phyloP scores from a whole-genome alignment of 2,888 invertebrate genomes.

The Apocheima hispidaria region DNA sequence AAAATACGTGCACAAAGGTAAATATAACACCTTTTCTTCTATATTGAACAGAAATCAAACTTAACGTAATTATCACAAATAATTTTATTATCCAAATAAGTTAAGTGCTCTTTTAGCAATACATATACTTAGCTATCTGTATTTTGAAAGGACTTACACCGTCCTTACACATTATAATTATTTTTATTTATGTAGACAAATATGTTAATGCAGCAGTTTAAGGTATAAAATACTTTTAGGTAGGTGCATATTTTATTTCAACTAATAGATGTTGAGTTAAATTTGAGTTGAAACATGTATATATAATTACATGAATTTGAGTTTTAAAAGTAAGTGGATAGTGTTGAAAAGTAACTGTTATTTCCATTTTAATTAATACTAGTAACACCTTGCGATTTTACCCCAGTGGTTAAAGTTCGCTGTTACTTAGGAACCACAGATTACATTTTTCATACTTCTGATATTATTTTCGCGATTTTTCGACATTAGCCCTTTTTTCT shows the following conservation, averaged over 20 bases:
- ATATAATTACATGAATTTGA: too few relatives aligned
- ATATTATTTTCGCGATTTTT: too few relatives aligned
- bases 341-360: background rate
- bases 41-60: conserved; percentile 28
- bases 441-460: too few relatives aligned
- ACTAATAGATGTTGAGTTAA: background rate
- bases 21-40: conserved; percentile 56
- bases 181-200: background rate
- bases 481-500: too few relatives aligned
- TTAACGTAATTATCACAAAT: background rate
- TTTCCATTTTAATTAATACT: background rate
- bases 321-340: background rate
- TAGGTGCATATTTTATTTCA: background rate
- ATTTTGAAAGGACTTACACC: background rate
- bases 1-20: conserved; percentile 74
- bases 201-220: background rate
- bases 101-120: conserved; percentile 14
- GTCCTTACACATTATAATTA: background rate
- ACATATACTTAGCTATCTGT: background rate
- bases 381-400: background rate
- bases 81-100: background rate
- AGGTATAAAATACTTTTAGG: background rate
- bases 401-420: background rate
- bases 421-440: too few relatives aligned
- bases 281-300: background rate